A percentile compares a stretch with the other conserved stretches of the same genome.
phyloP scores from a whole-genome alignment of 2,797 vertebrate genomes.

The Eutrigla gurnardus region DNA sequence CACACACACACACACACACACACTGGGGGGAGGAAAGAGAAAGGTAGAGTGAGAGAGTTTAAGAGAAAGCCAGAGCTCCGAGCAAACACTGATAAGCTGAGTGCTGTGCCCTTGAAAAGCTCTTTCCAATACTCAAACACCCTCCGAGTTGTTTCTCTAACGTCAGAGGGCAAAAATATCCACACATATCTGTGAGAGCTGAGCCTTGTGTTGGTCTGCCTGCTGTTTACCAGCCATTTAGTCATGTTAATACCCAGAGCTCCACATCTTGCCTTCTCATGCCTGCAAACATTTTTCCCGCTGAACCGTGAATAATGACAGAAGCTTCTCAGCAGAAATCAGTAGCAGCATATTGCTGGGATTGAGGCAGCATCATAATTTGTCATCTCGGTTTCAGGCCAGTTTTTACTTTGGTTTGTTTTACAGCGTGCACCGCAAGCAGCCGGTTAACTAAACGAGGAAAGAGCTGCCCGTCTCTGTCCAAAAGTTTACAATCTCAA shows the following conservation, averaged over 20 bases:
- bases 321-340: slow-evolving; percentile 35
- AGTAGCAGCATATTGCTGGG: slow-evolving; percentile 28
- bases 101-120: slow-evolving; percentile 49
- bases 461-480: neutral
- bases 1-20: slow-evolving; percentile 19
- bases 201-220: slow-evolving; percentile 27
- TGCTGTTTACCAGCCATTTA: slow-evolving; percentile 44
- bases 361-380: slow-evolving; percentile 9
- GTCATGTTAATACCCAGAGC: slow-evolving; percentile 56
- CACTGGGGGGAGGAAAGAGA: slow-evolving; percentile 10
- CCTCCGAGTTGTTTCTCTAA: slow-evolving; percentile 22
- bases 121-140: slow-evolving; percentile 37
- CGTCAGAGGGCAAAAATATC: slow-evolving; percentile 43
- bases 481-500: no score
- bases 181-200: slow-evolving; percentile 22
- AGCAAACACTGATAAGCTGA: slow-evolving; percentile 62
- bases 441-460: neutral
- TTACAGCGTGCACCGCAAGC: neutral
- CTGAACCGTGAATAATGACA: slow-evolving; percentile 55
- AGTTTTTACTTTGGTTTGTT: slow-evolving; percentile 11
- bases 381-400: slow-evolving; percentile 11
- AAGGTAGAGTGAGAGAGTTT: slow-evolving; percentile 25
- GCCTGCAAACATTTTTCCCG: slow-evolving; percentile 59
- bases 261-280: slow-evolving; percentile 39
- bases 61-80: slow-evolving; percentile 23